Conservation (phyloP, 2,797 vertebrate species). For the Enteromius thamalakanensis region DNA sequence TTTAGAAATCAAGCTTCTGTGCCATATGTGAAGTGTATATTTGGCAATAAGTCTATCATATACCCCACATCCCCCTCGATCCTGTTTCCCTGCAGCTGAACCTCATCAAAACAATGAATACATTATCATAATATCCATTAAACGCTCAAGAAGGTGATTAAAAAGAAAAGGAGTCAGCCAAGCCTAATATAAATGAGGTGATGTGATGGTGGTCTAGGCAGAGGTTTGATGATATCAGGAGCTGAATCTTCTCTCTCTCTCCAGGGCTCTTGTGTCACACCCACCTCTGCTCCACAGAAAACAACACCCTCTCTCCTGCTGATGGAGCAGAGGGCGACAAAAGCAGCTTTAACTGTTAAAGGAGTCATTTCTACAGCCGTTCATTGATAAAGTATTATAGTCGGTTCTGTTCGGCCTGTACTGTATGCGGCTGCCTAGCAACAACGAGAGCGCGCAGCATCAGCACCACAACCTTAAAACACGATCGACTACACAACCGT, state of each 20-base stretch:
- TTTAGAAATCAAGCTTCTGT: neutral
- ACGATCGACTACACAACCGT: neutral
- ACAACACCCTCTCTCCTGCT: slow-evolving; percentile 25
- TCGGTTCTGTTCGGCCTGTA: slow-evolving; percentile 16
- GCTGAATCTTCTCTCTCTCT: slow-evolving; percentile 1
- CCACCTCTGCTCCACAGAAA: slow-evolving; percentile 19
- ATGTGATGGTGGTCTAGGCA: neutral
- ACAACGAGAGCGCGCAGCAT: slow-evolving; percentile 71
- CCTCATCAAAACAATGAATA: neutral
- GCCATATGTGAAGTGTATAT: neutral
- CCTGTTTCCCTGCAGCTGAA: slow-evolving; percentile 14
- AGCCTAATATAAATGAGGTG: neutral
- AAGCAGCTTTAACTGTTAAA: neutral
- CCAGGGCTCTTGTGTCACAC: slow-evolving; percentile 21
- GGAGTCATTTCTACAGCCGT: neutral
- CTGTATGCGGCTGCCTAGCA: slow-evolving; percentile 78
- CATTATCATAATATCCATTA: slow-evolving; percentile 9
- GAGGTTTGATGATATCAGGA: neutral
- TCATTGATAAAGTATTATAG: neutral
- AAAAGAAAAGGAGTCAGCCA: neutral
- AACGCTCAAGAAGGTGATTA: neutral
- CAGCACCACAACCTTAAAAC: slow-evolving; percentile 70
- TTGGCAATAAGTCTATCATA: neutral
- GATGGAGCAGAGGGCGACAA: neutral
- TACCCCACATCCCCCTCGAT: neutral